Evolutionary conservation across 2,113 vertebrate species (phyloP).

Genomic region (Isichthys henryi): DNA sequence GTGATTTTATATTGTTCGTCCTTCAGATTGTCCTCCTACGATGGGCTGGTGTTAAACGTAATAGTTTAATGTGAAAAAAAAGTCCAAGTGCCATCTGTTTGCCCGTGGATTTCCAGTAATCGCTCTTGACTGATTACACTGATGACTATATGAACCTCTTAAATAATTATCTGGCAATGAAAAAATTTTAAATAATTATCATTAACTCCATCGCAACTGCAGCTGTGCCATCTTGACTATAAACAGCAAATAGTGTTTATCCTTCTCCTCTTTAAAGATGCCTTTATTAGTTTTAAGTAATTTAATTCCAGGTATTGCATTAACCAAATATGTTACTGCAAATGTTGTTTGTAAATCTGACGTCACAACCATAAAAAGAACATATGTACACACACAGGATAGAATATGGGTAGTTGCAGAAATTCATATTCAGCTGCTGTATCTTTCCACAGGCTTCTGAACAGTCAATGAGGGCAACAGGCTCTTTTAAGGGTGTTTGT

Average conservation of each 20-base stretch:
- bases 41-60: slow-evolving; percentile 56
- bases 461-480: background rate
- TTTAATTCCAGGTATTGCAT: background rate
- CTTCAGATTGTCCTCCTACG: slow-evolving; percentile 48
- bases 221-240: slow-evolving; percentile 63
- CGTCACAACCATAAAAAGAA: background rate
- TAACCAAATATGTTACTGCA: background rate
- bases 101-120: slow-evolving; percentile 66
- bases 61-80: slow-evolving; percentile 57
- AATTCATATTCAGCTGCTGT: background rate
- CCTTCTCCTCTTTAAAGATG: background rate
- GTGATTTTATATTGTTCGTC: slow-evolving; percentile 50
- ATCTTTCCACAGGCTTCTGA: background rate
- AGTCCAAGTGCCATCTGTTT: slow-evolving; percentile 64
- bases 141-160: slow-evolving; percentile 69
- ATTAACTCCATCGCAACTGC: slow-evolving; percentile 67
- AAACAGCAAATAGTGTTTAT: slow-evolving; percentile 53
- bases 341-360: background rate
- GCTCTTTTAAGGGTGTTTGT: background rate
- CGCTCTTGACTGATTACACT: slow-evolving; percentile 69
- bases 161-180: slow-evolving; percentile 65
- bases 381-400: background rate
- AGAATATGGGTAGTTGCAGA: background rate
- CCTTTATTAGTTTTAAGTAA: background rate
- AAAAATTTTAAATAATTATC: slow-evolving; percentile 63